phyloP scores from a whole-genome alignment of 2,113 vertebrate species.

The Saimiri boliviensis region DNA sequence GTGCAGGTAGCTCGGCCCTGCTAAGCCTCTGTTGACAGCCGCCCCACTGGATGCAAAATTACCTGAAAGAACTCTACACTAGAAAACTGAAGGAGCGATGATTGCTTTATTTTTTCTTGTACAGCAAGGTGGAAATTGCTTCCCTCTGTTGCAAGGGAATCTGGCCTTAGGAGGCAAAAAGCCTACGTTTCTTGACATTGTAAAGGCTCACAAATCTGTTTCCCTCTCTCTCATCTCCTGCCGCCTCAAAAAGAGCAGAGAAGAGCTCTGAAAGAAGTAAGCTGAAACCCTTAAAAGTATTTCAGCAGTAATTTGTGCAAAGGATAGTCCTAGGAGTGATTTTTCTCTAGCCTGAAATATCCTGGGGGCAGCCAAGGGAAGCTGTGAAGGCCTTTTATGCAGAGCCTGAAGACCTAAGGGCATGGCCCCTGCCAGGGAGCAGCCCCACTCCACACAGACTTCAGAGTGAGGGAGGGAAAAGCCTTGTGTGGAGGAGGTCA shows the following conservation, averaged over 20 bases:
- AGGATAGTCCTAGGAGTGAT: not conserved
- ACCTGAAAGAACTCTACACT: constrained; percentile 3
- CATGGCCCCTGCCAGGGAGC: not conserved
- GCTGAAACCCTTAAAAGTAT: constrained; percentile 13
- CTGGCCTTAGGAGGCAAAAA: not conserved
- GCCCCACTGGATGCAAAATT: not conserved
- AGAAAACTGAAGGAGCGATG: constrained; percentile 11
- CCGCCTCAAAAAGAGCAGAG: not conserved
- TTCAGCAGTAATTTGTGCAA: constrained; percentile 35
- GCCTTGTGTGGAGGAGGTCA: not conserved
- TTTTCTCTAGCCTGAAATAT: not conserved
- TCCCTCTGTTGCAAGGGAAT: not conserved
- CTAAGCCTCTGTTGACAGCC: not conserved
- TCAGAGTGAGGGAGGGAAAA: not conserved
- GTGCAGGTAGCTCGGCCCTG: not conserved
- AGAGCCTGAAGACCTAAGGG: not conserved
- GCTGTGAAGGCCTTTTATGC: not conserved
- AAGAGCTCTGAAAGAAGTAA: not conserved
- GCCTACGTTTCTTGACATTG: not conserved
- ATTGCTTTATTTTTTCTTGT: constrained; percentile 56
- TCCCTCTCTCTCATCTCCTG: not conserved
- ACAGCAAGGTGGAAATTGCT: constrained; percentile 40
- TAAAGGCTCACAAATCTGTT: not conserved
- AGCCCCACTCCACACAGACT: not conserved
- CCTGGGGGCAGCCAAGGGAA: not conserved